Percentiles rank a stretch among this genome's conserved stretches.
Conservation (phyloP, 2,797 vertebrate species). For the Pangasius larnaudii region DNA sequence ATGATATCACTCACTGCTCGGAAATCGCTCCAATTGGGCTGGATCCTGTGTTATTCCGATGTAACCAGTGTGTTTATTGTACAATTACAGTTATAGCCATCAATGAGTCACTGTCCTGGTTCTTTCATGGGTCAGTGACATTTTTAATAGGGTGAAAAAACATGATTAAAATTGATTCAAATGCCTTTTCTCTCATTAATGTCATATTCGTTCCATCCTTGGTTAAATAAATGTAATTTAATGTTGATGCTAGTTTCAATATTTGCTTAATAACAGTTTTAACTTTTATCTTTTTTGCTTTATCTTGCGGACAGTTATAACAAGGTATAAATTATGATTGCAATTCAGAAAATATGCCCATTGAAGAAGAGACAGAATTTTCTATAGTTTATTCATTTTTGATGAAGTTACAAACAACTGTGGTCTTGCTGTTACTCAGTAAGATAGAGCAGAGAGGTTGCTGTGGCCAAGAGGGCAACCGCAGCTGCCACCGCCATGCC, state of each 20-base stretch:
- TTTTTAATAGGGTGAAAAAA: neutral
- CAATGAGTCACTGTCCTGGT: neutral
- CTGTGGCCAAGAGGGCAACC: slow-evolving; percentile 70
- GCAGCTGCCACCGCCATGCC: slow-evolving; percentile 66
- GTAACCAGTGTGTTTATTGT: neutral
- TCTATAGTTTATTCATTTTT: neutral
- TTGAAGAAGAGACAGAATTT: neutral
- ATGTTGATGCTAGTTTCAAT: neutral
- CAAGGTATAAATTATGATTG: neutral
- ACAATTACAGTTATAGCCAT: neutral
- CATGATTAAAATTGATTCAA: neutral
- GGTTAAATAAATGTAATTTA: neutral
- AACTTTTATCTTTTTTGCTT: neutral
- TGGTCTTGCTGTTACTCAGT: slow-evolving; percentile 54
- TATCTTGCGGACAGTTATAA: neutral
- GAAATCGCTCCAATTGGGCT: neutral
- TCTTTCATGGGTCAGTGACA: neutral
- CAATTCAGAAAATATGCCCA: neutral
- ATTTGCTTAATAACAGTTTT: neutral
- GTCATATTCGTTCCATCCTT: neutral
- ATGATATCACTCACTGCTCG: neutral
- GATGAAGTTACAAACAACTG: neutral
- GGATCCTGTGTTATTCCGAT: neutral
- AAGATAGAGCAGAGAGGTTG: slow-evolving; percentile 74
- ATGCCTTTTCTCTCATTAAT: neutral